These are phyloP conservation scores for Caenorhabditis doughertyi DNA, from an alignment of 2,888 invertebrate species.

Conservation along the genomic window DNA sequence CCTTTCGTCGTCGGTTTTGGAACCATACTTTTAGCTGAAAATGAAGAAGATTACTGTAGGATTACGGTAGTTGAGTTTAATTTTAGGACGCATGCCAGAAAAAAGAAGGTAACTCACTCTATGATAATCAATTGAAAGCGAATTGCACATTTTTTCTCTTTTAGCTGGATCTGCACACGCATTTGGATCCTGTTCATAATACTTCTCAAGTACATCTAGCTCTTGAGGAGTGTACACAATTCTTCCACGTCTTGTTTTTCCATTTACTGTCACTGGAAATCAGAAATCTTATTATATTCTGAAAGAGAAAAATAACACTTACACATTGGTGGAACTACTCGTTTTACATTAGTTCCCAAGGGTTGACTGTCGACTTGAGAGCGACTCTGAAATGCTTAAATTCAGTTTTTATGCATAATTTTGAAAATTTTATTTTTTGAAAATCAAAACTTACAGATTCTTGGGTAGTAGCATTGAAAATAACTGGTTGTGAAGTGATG, in stretches of 20 bases:
- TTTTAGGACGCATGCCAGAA: too few species aligned
- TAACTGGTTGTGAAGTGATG: slow-evolving; percentile 66
- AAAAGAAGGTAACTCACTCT: slow-evolving; percentile 45
- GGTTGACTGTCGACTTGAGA: background rate
- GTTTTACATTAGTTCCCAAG: background rate
- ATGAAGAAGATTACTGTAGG: background rate
- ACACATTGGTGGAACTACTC: slow-evolving; percentile 49
- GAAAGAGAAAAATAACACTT: slow-evolving; percentile 9
- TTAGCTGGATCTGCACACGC: slow-evolving; percentile 72
- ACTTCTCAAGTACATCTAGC: slow-evolving; percentile 66
- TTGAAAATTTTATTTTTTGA: too few species aligned
- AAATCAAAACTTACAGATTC: background rate
- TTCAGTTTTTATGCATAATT: background rate
- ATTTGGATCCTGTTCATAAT: slow-evolving; percentile 69
- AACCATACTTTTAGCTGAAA: slow-evolving; percentile 73
- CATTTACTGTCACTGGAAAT: slow-evolving; percentile 55
- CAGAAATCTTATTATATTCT: background rate
- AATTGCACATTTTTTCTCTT: slow-evolving; percentile 58
- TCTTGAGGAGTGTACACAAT: slow-evolving; percentile 66
- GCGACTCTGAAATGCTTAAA: slow-evolving; percentile 4
- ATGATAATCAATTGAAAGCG: slow-evolving; percentile 66
- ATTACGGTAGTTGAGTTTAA: background rate
- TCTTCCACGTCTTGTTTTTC: slow-evolving; percentile 64
- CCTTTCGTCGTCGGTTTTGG: slow-evolving; percentile 72
- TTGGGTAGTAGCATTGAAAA: slow-evolving; percentile 41